Percentiles rank a stretch among this genome's conserved stretches.
phyloP scores from a whole-genome alignment of 1,140 invertebrate species.

The Nixonia krombeini region DNA sequence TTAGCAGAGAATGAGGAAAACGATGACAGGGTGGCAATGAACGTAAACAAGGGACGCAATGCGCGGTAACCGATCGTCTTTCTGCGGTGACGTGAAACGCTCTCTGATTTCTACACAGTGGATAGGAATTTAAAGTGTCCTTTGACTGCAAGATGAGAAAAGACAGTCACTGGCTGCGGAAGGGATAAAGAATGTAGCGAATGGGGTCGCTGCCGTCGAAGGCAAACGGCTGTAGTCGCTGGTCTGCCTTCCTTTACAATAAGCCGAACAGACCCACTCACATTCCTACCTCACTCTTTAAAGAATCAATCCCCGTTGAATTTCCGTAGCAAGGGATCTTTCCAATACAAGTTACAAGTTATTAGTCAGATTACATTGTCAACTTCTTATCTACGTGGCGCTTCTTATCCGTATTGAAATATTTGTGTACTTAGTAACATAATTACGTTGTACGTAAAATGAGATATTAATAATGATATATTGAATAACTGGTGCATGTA shows the following conservation, averaged over 20 bases:
- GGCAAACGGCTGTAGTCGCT: slow-evolving; percentile 62
- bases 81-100: slow-evolving; percentile 25
- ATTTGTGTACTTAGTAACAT: no score
- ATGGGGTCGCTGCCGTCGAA: slow-evolving; percentile 69
- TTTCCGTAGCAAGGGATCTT: slow-evolving; percentile 7
- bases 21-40: no score
- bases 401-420: no score
- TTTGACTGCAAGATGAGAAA: slow-evolving; percentile 44
- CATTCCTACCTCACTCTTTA: slow-evolving; percentile 60
- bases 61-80: slow-evolving; percentile 26
- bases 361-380: no score
- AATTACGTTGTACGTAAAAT: no score
- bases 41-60: slow-evolving; percentile 4
- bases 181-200: slow-evolving; percentile 63
- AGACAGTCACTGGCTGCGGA: slow-evolving; percentile 35
- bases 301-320: slow-evolving; percentile 36
- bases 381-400: no score
- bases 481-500: no score
- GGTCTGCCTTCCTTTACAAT: slow-evolving; percentile 36
- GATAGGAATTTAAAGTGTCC: slow-evolving; percentile 47
- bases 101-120: slow-evolving; percentile 38
- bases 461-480: no score
- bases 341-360: slow-evolving; percentile 18
- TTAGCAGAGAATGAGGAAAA: no score
- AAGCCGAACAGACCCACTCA: slow-evolving; percentile 50